Evolutionary conservation across 1,140 invertebrate species (phyloP).

Genomic region (Papilio helenus): DNA sequence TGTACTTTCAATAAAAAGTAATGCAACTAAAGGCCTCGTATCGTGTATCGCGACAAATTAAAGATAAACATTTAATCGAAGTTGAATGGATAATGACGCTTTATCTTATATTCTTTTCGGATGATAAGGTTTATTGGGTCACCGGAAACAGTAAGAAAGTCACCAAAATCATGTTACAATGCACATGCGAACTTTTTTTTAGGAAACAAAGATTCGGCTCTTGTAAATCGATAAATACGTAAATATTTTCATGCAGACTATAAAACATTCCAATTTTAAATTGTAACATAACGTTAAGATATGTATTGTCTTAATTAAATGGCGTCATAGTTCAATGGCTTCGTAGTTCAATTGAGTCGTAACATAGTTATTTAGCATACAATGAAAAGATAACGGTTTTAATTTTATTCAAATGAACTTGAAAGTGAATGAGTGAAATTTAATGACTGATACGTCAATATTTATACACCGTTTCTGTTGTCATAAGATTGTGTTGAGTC

Average conservation of each 20-base stretch:
- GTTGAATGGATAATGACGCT: constrained; percentile 5
- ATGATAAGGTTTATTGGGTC: constrained; percentile 19
- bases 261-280: too few relatives aligned
- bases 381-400: not conserved
- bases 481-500: constrained; percentile 27
- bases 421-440: constrained; percentile 31
- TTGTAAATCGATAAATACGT: too few relatives aligned
- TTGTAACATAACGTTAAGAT: not conserved
- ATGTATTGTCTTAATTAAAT: not conserved
- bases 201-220: too few relatives aligned
- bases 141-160: not conserved
- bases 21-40: not conserved
- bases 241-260: too few relatives aligned
- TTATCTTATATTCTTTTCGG: not conserved
- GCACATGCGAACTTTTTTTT: not conserved
- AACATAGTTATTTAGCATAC: constrained; percentile 10
- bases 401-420: not conserved
- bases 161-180: constrained; percentile 4
- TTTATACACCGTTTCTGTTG: constrained; percentile 13
- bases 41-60: constrained; percentile 2
- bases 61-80: constrained; percentile 22
- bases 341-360: not conserved
- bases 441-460: constrained; percentile 17
- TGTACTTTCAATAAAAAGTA: constrained; percentile 27
- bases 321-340: too few relatives aligned